These are phyloP conservation scores for Dicrurus megarhynchus DNA, from an alignment of 2,113 vertebrate species.

Conservation along the genomic window DNA sequence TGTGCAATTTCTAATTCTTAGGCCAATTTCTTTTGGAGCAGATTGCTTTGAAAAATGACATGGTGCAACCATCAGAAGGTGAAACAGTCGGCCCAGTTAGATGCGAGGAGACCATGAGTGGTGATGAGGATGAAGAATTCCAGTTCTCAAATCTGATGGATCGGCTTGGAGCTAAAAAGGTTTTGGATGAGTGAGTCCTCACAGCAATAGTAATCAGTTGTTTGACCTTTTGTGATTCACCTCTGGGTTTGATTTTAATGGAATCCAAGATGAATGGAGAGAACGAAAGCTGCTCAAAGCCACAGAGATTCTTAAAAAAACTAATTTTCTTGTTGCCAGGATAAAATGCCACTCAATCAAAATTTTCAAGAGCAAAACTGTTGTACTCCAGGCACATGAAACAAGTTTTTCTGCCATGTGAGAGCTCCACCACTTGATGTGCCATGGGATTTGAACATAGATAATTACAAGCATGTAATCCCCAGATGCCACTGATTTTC, in stretches of 20 bases:
- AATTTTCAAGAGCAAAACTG: neutral
- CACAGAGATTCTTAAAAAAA: neutral
- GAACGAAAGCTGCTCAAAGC: neutral
- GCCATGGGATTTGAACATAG: neutral
- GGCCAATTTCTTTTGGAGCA: conserved; percentile 82
- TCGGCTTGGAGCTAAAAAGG: conserved; percentile 80
- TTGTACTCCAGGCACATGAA: neutral
- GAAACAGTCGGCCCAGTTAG: conserved; percentile 72
- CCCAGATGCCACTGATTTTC: neutral
- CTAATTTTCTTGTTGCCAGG: neutral
- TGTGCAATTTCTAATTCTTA: conserved; percentile 53
- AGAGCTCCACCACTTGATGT: neutral
- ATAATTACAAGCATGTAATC: neutral
- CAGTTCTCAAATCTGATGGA: conserved; percentile 88
- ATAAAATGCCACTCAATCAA: neutral
- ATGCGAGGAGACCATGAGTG: conserved; percentile 43
- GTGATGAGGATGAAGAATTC: conserved; percentile 79
- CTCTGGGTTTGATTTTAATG: neutral
- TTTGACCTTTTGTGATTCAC: neutral
- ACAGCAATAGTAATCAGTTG: neutral
- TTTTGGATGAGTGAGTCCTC: conserved; percentile 87
- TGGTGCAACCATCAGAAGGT: neutral
- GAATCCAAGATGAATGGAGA: neutral
- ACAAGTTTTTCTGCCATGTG: neutral
- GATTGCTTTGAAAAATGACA: conserved; percentile 21